A percentile compares a stretch with the other conserved stretches of the same genome.
Evolutionary conservation across 2,888 invertebrate genomes (phyloP).

Genomic region (Xestia c-nigrum): DNA sequence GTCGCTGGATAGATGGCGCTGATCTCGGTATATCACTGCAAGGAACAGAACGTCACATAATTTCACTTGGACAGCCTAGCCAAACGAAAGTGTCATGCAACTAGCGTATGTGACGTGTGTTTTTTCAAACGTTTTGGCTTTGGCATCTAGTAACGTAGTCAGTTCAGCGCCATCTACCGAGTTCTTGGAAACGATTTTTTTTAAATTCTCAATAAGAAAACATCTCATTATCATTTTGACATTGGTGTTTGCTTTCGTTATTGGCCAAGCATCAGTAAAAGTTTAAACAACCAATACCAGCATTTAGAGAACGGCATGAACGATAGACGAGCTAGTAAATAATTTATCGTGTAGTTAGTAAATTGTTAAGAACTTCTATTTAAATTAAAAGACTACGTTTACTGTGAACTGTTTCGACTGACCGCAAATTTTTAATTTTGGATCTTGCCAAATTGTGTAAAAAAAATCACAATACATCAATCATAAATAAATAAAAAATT

Average conservation of each 20-base stretch:
- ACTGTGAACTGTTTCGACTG: slow-evolving; percentile 76
- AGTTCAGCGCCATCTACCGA: too few relatives aligned
- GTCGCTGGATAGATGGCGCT: too few relatives aligned
- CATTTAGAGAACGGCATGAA: slow-evolving; percentile 55
- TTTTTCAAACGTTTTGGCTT: too few relatives aligned
- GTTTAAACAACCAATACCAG: slow-evolving; percentile 40
- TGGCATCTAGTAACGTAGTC: too few relatives aligned
- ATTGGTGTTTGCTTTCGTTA: not conserved
- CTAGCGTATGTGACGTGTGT: too few relatives aligned
- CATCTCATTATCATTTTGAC: not conserved
- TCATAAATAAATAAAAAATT: slow-evolving; percentile 45
- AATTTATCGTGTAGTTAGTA: slow-evolving; percentile 65
- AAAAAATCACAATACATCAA: slow-evolving; percentile 62
- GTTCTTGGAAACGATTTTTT: too few relatives aligned
- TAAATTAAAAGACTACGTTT: slow-evolving; percentile 74
- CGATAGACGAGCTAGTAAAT: slow-evolving; percentile 58
- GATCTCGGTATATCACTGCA: too few relatives aligned
- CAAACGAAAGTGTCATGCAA: too few relatives aligned
- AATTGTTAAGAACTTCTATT: slow-evolving; percentile 63
- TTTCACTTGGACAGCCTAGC: too few relatives aligned
- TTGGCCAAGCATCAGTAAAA: slow-evolving; percentile 26
- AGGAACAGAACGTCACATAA: too few relatives aligned
- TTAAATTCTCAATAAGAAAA: too few relatives aligned
- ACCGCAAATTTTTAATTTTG: slow-evolving; percentile 72
- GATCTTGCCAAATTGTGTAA: slow-evolving; percentile 83